Base-by-base conservation (phyloP, 2,113 vertebrate genomes). In the Tauraco erythrolophus region DNA sequence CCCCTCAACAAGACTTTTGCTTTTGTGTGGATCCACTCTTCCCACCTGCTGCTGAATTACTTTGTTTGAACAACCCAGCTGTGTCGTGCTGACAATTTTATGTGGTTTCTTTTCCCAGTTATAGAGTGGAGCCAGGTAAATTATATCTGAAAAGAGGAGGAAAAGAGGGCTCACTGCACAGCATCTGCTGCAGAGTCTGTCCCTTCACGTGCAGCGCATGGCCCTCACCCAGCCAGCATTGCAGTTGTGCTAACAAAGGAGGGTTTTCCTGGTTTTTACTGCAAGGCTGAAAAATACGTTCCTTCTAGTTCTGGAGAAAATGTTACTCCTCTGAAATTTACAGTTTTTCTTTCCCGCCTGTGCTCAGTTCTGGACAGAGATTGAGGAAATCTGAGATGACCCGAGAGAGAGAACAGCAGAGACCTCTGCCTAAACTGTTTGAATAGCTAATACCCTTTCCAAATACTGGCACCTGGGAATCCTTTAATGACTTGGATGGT, bases 381-480 rank as follows among this genome's bases (percentile, higher is more conserved):
- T 5, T 68, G 86, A 96, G 45, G 97, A 97, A 96, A 97, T 86
- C 43, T 93, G 96, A 97, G 94, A 89, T 84, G 89, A 83, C 81
- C 72, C 92, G 71, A 79, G 96, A 93, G 96, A 94, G 33, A 92
- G 51, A 96, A 33, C 54, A 91, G 84, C 84, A 92, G 77, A 95
- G 66, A 96, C 50, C 57, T 94, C 65, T 90, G 84, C 89, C 88
- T 96, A 96, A 96, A 86, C 41, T 84, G 74, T 96, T 97, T 96
- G 94, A 94, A 91, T 83, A 96, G 92, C 53, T 96, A 97, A 95
- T 96, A 94, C 72, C 58, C 66, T 91, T 96, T 93, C 95, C 88
- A 93, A 97, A 93, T 96, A 82, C 92, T 96, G 88, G 92, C 88
- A 97, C 83, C 95, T 96, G 96, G 95, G 89, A 96, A 95, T 94